Evolutionary conservation across 92 coral and sea anemone genomes (phyloP), one percentile per base, ranked within the genome.

Genomic region (Siderastrea radians): DNA sequence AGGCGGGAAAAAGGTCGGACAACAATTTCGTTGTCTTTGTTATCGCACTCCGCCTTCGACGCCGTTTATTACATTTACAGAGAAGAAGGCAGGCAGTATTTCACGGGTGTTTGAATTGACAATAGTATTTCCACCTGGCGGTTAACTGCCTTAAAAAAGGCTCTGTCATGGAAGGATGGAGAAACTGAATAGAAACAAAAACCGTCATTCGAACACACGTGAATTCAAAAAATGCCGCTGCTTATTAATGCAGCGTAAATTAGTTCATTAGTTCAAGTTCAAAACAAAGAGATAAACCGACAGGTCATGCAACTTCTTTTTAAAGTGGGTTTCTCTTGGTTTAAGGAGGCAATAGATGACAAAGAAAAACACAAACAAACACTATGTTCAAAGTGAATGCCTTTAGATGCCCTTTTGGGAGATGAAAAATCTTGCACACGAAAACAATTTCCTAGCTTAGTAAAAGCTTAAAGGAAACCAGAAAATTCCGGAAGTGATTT

Each of bases 1-100:
- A 62, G 83, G 83, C 71, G 83, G 72, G 48, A 53, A 63, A 38
- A 78, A 78, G 83, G 83, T 5, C 26, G 77, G 68, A 82, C 86
- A 70, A 16, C 38, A 9, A 70, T 82, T 57, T 60, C 44, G 52
- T 7, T 7, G 58, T 52, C 86, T 82, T 82, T 69, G 86, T 82
- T 47, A 8, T 8, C 70, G 4, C 15, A 53, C 86, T 71, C 86
- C 86, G 77, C 86, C 86, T 54, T 49, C 68, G 6, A n/a, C 1
- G n/a, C 46, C 38, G 13, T 70, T 55, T 55, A 69, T 69, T 82
- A 10, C 55, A 44, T 51, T 59, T 11, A 81, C 38, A 68, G 67
- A 1, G 10, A 8, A 3, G 52, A 58, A 46, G 75, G 77, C 77
- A 71, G 69, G 77, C 57, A 16, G 47, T 47, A 8, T 55, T 68